A percentile compares a stretch with the other conserved stretches of the same genome.
phyloP scores from a whole-genome alignment of 2,797 vertebrate species.

The Ctenosaura bakeri region DNA sequence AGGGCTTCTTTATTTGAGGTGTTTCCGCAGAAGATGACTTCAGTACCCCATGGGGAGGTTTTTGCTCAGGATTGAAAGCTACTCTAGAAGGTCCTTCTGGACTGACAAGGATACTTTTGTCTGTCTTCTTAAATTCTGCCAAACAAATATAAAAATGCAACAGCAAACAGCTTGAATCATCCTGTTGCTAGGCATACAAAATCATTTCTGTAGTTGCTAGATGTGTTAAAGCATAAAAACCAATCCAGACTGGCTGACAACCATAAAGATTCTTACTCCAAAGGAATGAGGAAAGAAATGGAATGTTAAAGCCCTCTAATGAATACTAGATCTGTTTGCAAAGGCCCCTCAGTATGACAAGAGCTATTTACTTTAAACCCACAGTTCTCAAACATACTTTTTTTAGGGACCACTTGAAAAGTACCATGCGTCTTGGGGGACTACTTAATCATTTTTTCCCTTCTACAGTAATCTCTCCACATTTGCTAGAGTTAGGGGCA shows the following conservation, averaged over 20 bases:
- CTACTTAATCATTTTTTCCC: background rate
- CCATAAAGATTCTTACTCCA: background rate
- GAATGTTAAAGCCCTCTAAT: background rate
- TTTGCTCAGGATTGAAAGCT: constrained; percentile 93
- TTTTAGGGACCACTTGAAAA: background rate
- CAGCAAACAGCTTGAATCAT: background rate
- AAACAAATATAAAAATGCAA: constrained; percentile 38
- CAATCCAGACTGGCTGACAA: background rate
- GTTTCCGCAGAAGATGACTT: constrained; percentile 80
- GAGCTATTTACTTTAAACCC: background rate
- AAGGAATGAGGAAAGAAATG: background rate
- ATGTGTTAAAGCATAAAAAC: background rate
- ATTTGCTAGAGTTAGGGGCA: too few species aligned
- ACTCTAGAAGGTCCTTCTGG: constrained; percentile 89
- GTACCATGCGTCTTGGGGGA: background rate
- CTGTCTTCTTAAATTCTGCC: constrained; percentile 92
- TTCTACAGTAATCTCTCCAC: too few species aligned
- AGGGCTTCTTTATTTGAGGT: constrained; percentile 64
- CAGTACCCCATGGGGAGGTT: constrained; percentile 89
- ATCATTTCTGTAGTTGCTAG: background rate
- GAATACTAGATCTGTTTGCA: background rate
- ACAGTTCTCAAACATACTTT: background rate
- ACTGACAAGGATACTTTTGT: constrained; percentile 91
- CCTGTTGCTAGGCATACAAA: background rate
- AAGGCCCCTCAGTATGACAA: background rate